Conservation (phyloP, 2,888 invertebrate genomes). For the Lasioglossum zephyrum region DNA sequence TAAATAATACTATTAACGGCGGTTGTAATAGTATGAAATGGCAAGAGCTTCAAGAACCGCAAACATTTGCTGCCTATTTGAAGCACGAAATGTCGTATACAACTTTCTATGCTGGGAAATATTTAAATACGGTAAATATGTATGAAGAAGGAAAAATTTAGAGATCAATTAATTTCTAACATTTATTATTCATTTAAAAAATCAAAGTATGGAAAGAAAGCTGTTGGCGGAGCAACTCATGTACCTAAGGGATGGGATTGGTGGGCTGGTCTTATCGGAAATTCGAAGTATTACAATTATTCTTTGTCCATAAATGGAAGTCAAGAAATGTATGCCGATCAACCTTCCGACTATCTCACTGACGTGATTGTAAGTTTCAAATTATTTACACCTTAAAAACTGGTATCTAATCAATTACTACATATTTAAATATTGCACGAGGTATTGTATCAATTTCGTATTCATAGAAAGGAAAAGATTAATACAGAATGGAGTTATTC, state of each 20-base stretch:
- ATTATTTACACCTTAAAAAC: background rate
- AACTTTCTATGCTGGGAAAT: slow-evolving; percentile 97
- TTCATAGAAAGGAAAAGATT: too few species aligned
- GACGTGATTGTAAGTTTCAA: slow-evolving; percentile 90
- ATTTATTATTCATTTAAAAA: background rate
- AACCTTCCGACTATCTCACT: slow-evolving; percentile 90
- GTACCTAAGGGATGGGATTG: slow-evolving; percentile 94
- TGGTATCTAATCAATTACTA: too few species aligned
- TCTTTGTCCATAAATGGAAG: slow-evolving; percentile 92
- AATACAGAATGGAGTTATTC: too few species aligned
- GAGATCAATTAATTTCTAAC: background rate
- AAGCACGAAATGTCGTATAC: slow-evolving; percentile 88
- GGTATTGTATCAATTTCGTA: too few species aligned
- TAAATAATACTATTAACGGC: slow-evolving; percentile 92
- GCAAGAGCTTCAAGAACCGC: slow-evolving; percentile 88
- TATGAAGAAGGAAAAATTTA: slow-evolving; percentile 33
- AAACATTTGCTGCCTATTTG: slow-evolving; percentile 89
- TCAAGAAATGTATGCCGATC: slow-evolving; percentile 86
- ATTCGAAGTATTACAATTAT: slow-evolving; percentile 97
- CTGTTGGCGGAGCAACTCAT: slow-evolving; percentile 87
- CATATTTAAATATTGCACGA: too few species aligned
- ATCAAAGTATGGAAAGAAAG: slow-evolving; percentile 87
- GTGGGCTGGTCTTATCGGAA: slow-evolving; percentile 95
- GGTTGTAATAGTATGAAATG: slow-evolving; percentile 91
- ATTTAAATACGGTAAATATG: slow-evolving; percentile 91